These are phyloP conservation scores for Drosophila persimilis DNA, from an alignment of 1,140 invertebrate species.

Conservation along the genomic window DNA sequence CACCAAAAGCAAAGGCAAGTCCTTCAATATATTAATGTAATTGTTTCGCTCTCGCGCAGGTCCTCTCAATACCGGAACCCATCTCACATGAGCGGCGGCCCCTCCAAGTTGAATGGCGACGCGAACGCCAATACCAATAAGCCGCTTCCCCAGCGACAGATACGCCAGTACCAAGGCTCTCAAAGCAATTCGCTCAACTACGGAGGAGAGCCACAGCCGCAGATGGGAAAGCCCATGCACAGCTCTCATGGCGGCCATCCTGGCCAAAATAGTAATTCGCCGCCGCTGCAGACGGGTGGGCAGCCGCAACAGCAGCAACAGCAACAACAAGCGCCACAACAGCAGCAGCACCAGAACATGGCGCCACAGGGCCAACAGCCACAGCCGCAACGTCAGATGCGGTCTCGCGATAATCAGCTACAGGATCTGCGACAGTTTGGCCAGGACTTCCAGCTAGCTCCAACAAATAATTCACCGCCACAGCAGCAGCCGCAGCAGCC, in stretches of 20 bases:
- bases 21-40: background rate
- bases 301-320: conserved; percentile 49
- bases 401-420: conserved; percentile 70
- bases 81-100: conserved; percentile 61
- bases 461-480: conserved; percentile 60
- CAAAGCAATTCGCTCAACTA: conserved; percentile 77
- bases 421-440: conserved; percentile 77
- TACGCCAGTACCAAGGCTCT: conserved; percentile 73
- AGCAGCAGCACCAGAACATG: conserved; percentile 49
- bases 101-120: conserved; percentile 79
- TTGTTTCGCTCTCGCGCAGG: conserved; percentile 10
- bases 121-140: conserved; percentile 57
- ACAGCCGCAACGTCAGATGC: conserved; percentile 70
- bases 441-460: conserved; percentile 74
- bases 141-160: conserved; percentile 67
- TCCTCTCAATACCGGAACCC: conserved; percentile 60
- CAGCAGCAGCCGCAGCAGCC: conserved; percentile 64
- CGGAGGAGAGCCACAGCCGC: conserved; percentile 52
- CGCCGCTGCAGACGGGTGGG: conserved; percentile 60
- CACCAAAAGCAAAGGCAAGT: no score
- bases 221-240: conserved; percentile 66
- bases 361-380: conserved; percentile 52
- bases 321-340: conserved; percentile 35
- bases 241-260: conserved; percentile 52
- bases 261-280: conserved; percentile 71